These are phyloP conservation scores for Plebejus argus DNA, from an alignment of 2,888 invertebrate genomes.

Conservation along the genomic window DNA sequence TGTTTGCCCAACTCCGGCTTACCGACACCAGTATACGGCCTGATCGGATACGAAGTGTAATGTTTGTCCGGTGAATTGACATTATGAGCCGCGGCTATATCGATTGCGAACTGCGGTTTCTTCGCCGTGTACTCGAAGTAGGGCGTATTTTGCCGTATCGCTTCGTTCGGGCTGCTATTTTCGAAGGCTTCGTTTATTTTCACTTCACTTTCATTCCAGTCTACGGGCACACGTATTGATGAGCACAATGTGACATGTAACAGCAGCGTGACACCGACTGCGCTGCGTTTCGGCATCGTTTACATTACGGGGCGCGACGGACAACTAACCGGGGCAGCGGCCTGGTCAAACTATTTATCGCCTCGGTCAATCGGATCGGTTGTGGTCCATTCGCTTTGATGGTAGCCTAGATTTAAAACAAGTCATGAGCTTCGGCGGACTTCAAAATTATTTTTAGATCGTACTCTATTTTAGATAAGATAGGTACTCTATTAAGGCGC, in stretches of 20 bases:
- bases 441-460: not conserved
- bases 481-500: too few relatives aligned
- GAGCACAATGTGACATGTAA: slow-evolving; percentile 62
- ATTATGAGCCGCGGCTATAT: slow-evolving; percentile 67
- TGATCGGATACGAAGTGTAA: slow-evolving; percentile 61
- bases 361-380: slow-evolving; percentile 73
- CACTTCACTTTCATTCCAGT: slow-evolving; percentile 69
- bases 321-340: slow-evolving; percentile 69
- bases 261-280: slow-evolving; percentile 52
- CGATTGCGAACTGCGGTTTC: slow-evolving; percentile 68
- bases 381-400: slow-evolving; percentile 64
- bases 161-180: slow-evolving; percentile 44
- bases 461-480: too few relatives aligned
- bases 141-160: slow-evolving; percentile 50
- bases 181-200: slow-evolving; percentile 49
- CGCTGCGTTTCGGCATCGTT: slow-evolving; percentile 64
- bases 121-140: slow-evolving; percentile 69
- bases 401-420: slow-evolving; percentile 47
- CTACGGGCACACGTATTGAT: slow-evolving; percentile 64
- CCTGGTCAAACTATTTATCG: slow-evolving; percentile 71
- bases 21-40: slow-evolving; percentile 55
- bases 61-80: slow-evolving; percentile 62
- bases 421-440: slow-evolving; percentile 43
- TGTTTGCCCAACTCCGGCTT: slow-evolving; percentile 63
- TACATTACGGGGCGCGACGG: slow-evolving; percentile 70